Evolutionary conservation across 2,888 invertebrate genomes (phyloP), one percentile per base, ranked within the genome.

Genomic region (Dasypogon diadema): DNA sequence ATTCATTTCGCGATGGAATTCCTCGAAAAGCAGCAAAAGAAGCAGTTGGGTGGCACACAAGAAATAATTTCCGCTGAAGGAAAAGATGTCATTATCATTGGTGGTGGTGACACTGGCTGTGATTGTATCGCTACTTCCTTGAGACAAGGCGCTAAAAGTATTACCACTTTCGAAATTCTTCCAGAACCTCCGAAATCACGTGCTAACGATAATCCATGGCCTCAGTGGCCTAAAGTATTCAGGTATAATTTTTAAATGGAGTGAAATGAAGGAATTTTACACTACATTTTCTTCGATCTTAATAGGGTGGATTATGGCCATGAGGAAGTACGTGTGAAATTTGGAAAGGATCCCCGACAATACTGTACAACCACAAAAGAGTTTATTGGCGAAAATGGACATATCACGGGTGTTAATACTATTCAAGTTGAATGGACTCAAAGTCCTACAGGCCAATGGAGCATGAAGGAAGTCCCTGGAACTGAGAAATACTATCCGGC

Each of bases 1-100:
- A 97, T 99, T 81, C 94, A 98, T 87, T 99, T 94, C 87, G 99
- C 99, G 2, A 99, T 99, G 93, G 96, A 95, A 84, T 99, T 97
- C 88, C 89, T 99, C 75, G 97, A 99, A 87, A 92, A 92, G 76
- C 98, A 97, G 93, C 99, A 99, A 87, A 96, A 98, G 88, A 93
- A 94, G 82, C 97, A 98, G 85, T 89, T 93, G 86, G 96, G 95
- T 86, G 83, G 87, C 81, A 87, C 82, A 74, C 87, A 87, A 78
- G 86, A 87, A 16, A 85, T 89, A 72, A 90, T 97, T 26, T 91
- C 91, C 77, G 99, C 99, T 12, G 93, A 96, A 84, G 97, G 94
- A 83, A 98, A 97, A 86, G 90, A 98, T 83, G 98, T 99, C 14
- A 91, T 99, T 76, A 92, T 99, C 73, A 96, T 99, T 80, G 95